Percentiles rank a stretch among this genome's conserved stretches.
Conservation (phyloP, 1,140 invertebrate genomes). For the Drosophila nannoptera region DNA sequence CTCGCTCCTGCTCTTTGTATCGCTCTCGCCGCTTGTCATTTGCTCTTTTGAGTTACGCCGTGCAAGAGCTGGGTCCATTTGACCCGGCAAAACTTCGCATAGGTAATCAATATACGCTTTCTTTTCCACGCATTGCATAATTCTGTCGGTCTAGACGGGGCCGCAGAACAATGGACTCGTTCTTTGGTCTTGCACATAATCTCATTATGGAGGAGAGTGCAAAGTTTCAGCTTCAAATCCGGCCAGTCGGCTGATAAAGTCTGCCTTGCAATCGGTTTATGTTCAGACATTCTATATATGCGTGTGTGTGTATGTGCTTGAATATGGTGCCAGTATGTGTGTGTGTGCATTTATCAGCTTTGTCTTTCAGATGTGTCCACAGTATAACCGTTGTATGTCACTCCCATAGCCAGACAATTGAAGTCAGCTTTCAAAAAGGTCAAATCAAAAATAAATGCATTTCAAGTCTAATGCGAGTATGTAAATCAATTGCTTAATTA, state of each 20-base stretch:
- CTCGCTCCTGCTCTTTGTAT: slow-evolving; percentile 6
- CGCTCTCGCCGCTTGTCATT: background rate
- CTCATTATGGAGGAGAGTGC: slow-evolving; percentile 34
- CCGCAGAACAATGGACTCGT: slow-evolving; percentile 5
- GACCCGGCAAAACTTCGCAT: slow-evolving; percentile 39
- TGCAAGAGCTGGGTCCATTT: slow-evolving; percentile 35
- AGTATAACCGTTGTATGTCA: too few relatives aligned
- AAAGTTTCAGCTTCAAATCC: slow-evolving; percentile 30
- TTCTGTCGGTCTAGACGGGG: slow-evolving; percentile 14
- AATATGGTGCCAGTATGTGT: background rate
- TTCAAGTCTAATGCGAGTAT: too few relatives aligned
- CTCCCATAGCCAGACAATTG: background rate
- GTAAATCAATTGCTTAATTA: too few relatives aligned
- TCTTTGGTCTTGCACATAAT: slow-evolving; percentile 33
- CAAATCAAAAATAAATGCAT: too few relatives aligned
- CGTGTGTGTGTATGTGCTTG: background rate
- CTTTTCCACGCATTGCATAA: slow-evolving; percentile 35
- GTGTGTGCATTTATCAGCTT: slow-evolving; percentile 34
- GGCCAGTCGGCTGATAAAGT: slow-evolving; percentile 27
- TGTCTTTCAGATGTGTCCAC: slow-evolving; percentile 1
- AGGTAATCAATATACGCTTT: slow-evolving; percentile 10
- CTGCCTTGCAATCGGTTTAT: background rate
- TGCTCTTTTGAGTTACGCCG: background rate
- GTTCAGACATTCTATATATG: background rate
- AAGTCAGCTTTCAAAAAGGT: background rate